Percentiles rank a stretch among this genome's conserved stretches.
Evolutionary conservation across 2,113 vertebrate species (phyloP).

Genomic region (Elephantulus edwardii): DNA sequence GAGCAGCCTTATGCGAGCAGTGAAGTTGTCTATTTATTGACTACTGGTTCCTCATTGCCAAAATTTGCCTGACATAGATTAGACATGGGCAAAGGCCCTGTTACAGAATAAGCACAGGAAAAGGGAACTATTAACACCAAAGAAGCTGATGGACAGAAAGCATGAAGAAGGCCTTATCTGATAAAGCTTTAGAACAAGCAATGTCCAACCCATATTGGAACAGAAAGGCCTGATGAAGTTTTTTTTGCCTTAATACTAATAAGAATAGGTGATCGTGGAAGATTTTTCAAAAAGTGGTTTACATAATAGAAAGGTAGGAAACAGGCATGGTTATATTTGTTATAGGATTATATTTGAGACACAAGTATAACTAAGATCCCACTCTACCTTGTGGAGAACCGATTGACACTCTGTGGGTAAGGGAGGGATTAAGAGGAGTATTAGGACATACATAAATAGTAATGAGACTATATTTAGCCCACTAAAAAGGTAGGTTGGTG

Average conservation of each 20-base stretch:
- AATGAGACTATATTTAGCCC: not conserved
- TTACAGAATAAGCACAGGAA: not conserved
- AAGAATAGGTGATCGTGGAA: not conserved
- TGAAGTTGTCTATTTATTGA: not conserved
- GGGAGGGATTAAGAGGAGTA: not conserved
- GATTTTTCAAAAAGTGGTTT: slow-evolving; percentile 38
- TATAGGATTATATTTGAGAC: too few species aligned
- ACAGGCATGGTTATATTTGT: not conserved
- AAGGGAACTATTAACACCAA: not conserved
- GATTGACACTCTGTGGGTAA: too few species aligned
- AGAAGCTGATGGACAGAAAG: not conserved
- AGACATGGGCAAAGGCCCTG: not conserved
- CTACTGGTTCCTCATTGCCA: not conserved
- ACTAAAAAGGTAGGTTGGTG: not conserved
- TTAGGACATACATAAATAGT: not conserved
- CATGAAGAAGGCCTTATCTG: not conserved
- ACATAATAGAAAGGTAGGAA: not conserved
- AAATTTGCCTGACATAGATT: not conserved
- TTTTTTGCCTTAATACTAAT: not conserved
- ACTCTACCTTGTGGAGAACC: not conserved
- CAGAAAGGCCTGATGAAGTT: not conserved
- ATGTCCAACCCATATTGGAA: not conserved
- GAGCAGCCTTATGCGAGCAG: too few species aligned
- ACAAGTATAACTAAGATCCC: too few species aligned
- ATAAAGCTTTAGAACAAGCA: not conserved